A percentile compares a stretch with the other conserved stretches of the same genome.
Conservation (phyloP, 2,888 invertebrate genomes). For the Amphimallon solstitiale region DNA sequence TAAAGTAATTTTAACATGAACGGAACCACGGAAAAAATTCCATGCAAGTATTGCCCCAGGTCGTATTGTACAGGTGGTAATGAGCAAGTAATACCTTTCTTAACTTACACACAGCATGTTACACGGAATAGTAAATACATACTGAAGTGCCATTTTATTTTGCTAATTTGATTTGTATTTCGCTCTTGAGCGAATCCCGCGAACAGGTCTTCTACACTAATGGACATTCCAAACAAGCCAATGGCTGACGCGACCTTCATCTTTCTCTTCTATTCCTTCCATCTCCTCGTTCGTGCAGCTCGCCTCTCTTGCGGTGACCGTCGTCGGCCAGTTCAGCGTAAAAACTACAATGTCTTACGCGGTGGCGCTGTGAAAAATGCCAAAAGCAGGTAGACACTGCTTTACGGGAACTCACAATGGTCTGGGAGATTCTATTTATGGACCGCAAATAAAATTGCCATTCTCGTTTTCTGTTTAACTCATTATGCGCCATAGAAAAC, state of each 20-base stretch:
- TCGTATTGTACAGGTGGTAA: not conserved
- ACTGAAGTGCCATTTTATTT: slow-evolving; percentile 50
- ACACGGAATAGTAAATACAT: slow-evolving; percentile 27
- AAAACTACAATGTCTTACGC: slow-evolving; percentile 53
- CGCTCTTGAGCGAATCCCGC: slow-evolving; percentile 56
- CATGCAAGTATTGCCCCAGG: not conserved
- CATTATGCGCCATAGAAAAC: slow-evolving; percentile 13
- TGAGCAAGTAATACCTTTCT: not conserved
- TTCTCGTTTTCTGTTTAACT: slow-evolving; percentile 14
- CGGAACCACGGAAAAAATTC: not conserved
- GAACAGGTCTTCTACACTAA: slow-evolving; percentile 57
- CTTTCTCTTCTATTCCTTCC: slow-evolving; percentile 44
- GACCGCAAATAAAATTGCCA: slow-evolving; percentile 40
- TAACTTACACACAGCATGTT: not conserved
- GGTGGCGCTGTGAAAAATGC: slow-evolving; percentile 41
- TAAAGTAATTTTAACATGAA: slow-evolving; percentile 16
- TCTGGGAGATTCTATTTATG: slow-evolving; percentile 44
- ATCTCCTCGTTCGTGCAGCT: not conserved
- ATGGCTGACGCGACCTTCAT: slow-evolving; percentile 58
- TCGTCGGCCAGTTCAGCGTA: slow-evolving; percentile 53
- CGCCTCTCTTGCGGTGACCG: slow-evolving; percentile 40
- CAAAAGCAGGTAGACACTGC: slow-evolving; percentile 43
- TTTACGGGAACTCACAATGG: slow-evolving; percentile 44
- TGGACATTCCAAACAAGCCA: slow-evolving; percentile 59
- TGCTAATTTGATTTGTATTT: slow-evolving; percentile 58